Percentiles rank a stretch among this genome's conserved stretches.
Conservation (phyloP, 1,140 invertebrate genomes). For the Orussus abietinus region DNA sequence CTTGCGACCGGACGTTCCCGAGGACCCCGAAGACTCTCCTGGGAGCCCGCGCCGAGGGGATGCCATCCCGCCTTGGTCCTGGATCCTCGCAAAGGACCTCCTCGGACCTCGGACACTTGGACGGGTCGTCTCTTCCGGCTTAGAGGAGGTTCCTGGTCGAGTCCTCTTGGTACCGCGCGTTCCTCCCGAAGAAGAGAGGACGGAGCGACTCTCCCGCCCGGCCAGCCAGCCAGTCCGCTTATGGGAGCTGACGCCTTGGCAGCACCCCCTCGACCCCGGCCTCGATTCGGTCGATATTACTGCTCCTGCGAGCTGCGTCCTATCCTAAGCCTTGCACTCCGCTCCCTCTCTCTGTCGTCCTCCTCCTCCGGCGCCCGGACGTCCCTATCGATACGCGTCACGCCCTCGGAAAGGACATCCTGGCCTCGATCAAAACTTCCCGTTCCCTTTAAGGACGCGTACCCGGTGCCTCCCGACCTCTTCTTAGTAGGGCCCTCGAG, state of each 20-base stretch:
- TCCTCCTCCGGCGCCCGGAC: slow-evolving; percentile 12
- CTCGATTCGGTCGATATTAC: slow-evolving; percentile 47
- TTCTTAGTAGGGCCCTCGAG: slow-evolving; percentile 2
- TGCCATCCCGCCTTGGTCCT: no score
- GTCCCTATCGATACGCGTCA: neutral
- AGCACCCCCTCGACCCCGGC: slow-evolving; percentile 31
- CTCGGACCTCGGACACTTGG: no score
- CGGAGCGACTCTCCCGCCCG: slow-evolving; percentile 10
- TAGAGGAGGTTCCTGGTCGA: neutral
- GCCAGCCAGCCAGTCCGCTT: slow-evolving; percentile 8
- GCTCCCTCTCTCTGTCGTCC: slow-evolving; percentile 19
- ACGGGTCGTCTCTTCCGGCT: no score
- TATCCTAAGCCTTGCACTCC: slow-evolving; percentile 40
- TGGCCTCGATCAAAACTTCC: no score
- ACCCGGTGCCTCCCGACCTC: neutral
- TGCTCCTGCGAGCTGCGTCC: slow-evolving; percentile 43
- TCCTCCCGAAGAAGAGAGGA: neutral
- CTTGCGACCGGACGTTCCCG: no score
- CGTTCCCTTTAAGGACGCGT: no score
- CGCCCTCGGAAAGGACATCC: no score
- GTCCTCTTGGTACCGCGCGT: neutral
- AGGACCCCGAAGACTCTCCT: no score
- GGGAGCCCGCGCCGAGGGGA: no score
- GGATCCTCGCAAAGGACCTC: no score
- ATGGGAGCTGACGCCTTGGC: slow-evolving; percentile 21